phyloP scores from a whole-genome alignment of 1,140 invertebrate genomes.

The Dufourea novaeangliae region DNA sequence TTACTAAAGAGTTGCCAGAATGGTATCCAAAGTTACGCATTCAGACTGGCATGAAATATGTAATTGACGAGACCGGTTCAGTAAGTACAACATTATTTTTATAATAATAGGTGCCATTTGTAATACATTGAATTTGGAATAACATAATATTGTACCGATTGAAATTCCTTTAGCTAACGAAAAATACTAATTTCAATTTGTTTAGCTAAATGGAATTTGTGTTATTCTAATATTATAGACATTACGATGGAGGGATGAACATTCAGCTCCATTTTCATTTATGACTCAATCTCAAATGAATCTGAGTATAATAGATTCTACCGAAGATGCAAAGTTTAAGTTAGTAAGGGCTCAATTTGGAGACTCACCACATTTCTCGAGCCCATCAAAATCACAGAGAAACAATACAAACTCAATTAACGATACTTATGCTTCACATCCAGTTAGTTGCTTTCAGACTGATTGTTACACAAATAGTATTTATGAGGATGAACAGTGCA shows the following conservation, averaged over 20 bases:
- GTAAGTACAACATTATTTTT: conserved; percentile 50
- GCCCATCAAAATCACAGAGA: conserved; percentile 70
- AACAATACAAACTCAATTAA: conserved; percentile 64
- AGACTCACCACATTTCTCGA: conserved; percentile 69
- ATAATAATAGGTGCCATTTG: background rate
- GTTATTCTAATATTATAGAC: conserved; percentile 67
- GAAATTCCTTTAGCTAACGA: background rate
- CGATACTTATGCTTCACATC: conserved; percentile 73
- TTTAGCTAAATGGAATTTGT: conserved; percentile 1
- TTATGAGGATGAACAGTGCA: conserved; percentile 69
- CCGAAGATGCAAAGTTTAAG: conserved; percentile 60
- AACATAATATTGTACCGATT: background rate
- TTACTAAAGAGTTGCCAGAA: conserved; percentile 72
- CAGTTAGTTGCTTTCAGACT: conserved; percentile 72
- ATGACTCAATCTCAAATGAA: conserved; percentile 90
- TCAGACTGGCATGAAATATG: conserved; percentile 82
- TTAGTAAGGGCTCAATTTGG: conserved; percentile 63
- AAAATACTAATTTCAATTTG: background rate
- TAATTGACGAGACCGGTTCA: conserved; percentile 82
- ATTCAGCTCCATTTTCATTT: conserved; percentile 90
- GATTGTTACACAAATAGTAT: conserved; percentile 73
- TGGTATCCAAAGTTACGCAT: conserved; percentile 81
- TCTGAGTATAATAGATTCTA: conserved; percentile 81
- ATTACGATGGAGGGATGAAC: conserved; percentile 87
- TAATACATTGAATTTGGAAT: background rate